Percentiles rank a stretch among this genome's conserved stretches.
Conservation (phyloP, 2,888 invertebrate genomes). For the Rugalucina vietnamica region DNA sequence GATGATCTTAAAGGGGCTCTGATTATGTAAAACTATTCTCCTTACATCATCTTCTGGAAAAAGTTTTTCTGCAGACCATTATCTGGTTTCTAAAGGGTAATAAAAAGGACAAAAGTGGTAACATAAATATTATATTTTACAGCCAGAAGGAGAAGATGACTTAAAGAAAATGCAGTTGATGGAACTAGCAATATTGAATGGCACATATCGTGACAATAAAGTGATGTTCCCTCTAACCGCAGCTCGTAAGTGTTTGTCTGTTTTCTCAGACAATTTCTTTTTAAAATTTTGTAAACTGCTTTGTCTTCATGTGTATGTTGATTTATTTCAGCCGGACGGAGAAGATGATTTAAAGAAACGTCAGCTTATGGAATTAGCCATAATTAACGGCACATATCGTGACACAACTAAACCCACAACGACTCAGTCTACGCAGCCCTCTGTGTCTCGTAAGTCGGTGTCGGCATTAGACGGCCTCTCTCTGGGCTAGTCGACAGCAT, state of each 20-base stretch:
- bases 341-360: slow-evolving; percentile 99
- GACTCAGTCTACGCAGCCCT: slow-evolving; percentile 69
- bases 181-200: slow-evolving; percentile 99
- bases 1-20: too few species aligned
- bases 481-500: slow-evolving; percentile 30
- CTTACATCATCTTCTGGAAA: too few species aligned
- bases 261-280: background rate
- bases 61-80: too few species aligned
- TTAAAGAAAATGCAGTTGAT: slow-evolving; percentile 99
- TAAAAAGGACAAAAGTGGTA: too few species aligned
- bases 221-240: slow-evolving; percentile 67
- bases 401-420: slow-evolving; percentile 79
- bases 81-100: too few species aligned
- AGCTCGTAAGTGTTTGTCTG: slow-evolving; percentile 73
- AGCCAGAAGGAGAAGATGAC: slow-evolving; percentile 99
- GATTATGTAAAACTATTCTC: too few species aligned
- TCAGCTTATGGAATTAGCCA: slow-evolving; percentile 99
- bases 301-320: slow-evolving; percentile 33
- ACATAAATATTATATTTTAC: slow-evolving; percentile 84
- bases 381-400: slow-evolving; percentile 98
- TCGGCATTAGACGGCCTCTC: slow-evolving; percentile 32
- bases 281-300: background rate
- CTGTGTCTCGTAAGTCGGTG: slow-evolving; percentile 78
- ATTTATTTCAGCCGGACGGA: slow-evolving; percentile 94
- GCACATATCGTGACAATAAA: slow-evolving; percentile 95